Evolutionary conservation across 2,888 invertebrate genomes (phyloP).

Genomic region (Caenorhabditis virilis): DNA sequence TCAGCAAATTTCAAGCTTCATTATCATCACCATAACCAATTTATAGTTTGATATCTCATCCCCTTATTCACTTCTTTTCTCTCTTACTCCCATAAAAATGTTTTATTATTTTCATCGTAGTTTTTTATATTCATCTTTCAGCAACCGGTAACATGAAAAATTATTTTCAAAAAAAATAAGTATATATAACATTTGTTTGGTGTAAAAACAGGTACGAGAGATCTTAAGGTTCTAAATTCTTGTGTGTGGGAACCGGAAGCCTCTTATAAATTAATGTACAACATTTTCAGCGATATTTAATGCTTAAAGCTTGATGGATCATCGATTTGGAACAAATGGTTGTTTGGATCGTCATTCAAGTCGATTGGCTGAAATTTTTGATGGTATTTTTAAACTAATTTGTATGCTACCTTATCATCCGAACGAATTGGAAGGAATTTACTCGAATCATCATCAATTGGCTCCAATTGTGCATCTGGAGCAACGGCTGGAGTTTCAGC

Average conservation of each 20-base stretch:
- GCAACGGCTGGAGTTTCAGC: conserved; percentile 1
- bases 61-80: too few relatives aligned
- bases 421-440: conserved; percentile 45
- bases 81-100: not conserved
- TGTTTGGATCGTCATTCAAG: conserved; percentile 11
- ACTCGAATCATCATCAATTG: conserved; percentile 29
- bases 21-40: too few relatives aligned
- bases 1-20: too few relatives aligned
- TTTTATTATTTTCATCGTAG: not conserved
- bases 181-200: not conserved
- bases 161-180: too few relatives aligned
- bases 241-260: too few relatives aligned
- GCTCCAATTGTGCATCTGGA: conserved; percentile 24
- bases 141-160: not conserved
- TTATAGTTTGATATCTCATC: too few relatives aligned
- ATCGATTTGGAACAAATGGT: conserved; percentile 49
- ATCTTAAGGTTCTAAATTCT: too few relatives aligned
- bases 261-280: conserved; percentile 4
- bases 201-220: too few relatives aligned
- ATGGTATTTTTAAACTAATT: not conserved
- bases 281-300: conserved; percentile 3
- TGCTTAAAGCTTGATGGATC: conserved; percentile 41
- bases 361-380: conserved; percentile 15
- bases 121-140: conserved; percentile 1
- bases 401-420: conserved; percentile 24